Percentiles rank a stretch among this genome's conserved stretches.
Evolutionary conservation across 2,888 invertebrate species (phyloP).

Genomic region (Acrocyrtus sp.): DNA sequence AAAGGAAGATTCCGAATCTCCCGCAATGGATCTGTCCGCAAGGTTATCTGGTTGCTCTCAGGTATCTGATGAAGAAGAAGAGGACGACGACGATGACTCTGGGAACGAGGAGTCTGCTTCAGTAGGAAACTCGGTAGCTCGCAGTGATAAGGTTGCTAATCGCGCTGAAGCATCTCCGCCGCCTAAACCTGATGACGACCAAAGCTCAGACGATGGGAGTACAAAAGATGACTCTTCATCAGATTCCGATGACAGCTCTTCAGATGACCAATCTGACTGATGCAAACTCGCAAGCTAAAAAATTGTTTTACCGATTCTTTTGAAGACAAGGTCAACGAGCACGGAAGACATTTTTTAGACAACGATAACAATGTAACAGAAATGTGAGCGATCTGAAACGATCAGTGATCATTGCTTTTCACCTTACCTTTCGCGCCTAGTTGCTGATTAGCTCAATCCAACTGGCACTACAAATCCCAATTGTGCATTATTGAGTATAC

Average conservation of each 20-base stretch:
- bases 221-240: conserved; percentile 44
- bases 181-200: conserved; percentile 19
- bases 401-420: no score
- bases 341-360: no score
- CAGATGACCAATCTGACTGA: conserved; percentile 49
- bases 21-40: conserved; percentile 47
- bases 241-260: conserved; percentile 47
- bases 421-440: no score
- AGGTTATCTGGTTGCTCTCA: conserved; percentile 44
- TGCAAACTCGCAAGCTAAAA: background rate
- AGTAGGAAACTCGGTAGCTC: conserved; percentile 20
- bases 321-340: no score
- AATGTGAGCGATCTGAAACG: no score
- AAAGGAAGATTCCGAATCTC: conserved; percentile 43
- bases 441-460: no score
- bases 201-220: conserved; percentile 40
- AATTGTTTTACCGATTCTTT: background rate
- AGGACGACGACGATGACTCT: conserved; percentile 29
- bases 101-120: conserved; percentile 33
- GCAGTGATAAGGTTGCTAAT: conserved; percentile 2
- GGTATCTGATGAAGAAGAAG: conserved; percentile 43
- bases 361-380: no score
- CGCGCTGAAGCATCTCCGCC: background rate
- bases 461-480: no score
- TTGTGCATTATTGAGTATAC: no score